Evolutionary conservation across 2,797 vertebrate species (phyloP), one percentile per base, ranked within the genome.

Genomic region (Enteromius mattozi): DNA sequence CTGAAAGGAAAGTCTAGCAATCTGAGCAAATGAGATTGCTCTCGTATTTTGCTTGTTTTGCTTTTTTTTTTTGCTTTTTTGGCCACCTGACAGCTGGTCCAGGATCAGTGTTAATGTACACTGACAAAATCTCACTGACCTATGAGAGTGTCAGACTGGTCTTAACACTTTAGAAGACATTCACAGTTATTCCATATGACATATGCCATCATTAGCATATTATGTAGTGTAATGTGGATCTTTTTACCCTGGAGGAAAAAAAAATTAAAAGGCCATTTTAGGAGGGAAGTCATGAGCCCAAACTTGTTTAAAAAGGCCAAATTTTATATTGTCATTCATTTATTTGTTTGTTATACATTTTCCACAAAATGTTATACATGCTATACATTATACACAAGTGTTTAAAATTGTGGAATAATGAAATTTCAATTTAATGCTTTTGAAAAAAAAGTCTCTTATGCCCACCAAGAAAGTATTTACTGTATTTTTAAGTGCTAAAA

Each of bases 51-150:
- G 4, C 14, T 63, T 42, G n/a, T 42, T 16, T 49, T 74, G 56
- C 72, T 76, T 35, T 82, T 66, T 82, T 66, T 47, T 69, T 65
- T 33, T 78, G n/a, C 56, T 71, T 35, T 21, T n/a, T 84, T 86
- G 66, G 78, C 84, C 85, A 87, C 85, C 35, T 80, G 80, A 86
- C 80, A 89, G 86, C 80, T 85, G 86, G 85, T 78, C 75, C 54
- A 59, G 47, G 40, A 68, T 77, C 56, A 40, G 37, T 42, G 16
- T 75, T n/a, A 45, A 61, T 27, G 59, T 59, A 83, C n/a, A 85
- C 75, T 42, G 51, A 1, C 51, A 45, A 71, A 37, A 61, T 45
- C 5, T 81, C n/a, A 61, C 6, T 81, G 68, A 42, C 68, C 68
- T 45, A 33, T 71, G 21, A 69, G 12, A 40, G 78, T 3, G 35